Percentiles rank a stretch among this genome's conserved stretches.
Evolutionary conservation across 2,113 vertebrate species (phyloP).

Genomic region (Megatriorchis doriae): DNA sequence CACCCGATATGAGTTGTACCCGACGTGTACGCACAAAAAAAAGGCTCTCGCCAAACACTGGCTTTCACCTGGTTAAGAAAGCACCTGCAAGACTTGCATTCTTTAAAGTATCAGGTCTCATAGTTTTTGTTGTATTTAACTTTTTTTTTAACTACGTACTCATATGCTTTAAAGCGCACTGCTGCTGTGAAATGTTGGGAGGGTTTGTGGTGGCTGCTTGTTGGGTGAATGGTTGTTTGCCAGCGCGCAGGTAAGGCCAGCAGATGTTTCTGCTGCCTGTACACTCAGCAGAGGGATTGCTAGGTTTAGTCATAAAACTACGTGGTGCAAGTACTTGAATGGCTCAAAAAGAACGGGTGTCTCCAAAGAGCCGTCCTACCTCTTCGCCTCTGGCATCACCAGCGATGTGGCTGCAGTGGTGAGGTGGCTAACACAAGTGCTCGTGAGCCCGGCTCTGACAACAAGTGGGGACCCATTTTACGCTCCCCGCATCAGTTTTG

Average conservation of each 20-base stretch:
- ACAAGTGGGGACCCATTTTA: background rate
- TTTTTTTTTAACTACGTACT: background rate
- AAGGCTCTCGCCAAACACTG: background rate
- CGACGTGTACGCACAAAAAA: background rate
- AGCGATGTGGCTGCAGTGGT: background rate
- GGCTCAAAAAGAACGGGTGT: background rate
- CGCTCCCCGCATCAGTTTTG: background rate
- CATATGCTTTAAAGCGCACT: background rate
- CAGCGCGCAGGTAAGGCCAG: background rate
- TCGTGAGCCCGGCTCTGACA: background rate
- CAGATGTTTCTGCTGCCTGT: background rate
- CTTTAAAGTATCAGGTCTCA: background rate
- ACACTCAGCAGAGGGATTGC: background rate
- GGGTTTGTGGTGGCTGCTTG: background rate
- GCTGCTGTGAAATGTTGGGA: background rate
- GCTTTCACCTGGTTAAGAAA: background rate
- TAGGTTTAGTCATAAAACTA: background rate
- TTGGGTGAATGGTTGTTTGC: background rate
- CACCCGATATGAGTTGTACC: background rate
- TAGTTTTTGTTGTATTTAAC: background rate
- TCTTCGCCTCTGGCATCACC: background rate
- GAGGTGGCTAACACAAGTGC: background rate
- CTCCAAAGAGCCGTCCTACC: background rate
- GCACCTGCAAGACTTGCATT: background rate
- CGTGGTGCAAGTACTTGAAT: background rate